These are phyloP conservation scores for Pyralis farinalis DNA, from an alignment of 2,888 invertebrate genomes.

Conservation along the genomic window DNA sequence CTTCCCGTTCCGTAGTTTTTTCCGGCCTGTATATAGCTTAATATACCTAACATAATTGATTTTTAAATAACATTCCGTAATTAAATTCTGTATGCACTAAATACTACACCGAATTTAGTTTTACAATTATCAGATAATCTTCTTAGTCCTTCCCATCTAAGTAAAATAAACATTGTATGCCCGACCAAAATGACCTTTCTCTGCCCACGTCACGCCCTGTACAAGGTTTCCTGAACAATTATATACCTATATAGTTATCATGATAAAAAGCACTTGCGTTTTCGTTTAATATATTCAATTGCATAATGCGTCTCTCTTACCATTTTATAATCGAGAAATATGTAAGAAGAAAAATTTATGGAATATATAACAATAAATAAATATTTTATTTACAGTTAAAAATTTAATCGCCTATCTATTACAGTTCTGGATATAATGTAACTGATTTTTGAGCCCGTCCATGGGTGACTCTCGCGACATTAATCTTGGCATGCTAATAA, in stretches of 20 bases:
- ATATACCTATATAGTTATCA: slow-evolving; percentile 50
- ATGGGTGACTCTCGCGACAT: neutral
- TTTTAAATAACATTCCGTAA: too few species aligned
- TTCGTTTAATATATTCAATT: slow-evolving; percentile 56
- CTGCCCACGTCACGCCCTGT: neutral
- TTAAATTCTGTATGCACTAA: too few species aligned
- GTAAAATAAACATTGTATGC: too few species aligned
- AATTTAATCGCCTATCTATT: slow-evolving; percentile 75
- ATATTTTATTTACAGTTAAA: slow-evolving; percentile 78
- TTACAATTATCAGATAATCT: too few species aligned
- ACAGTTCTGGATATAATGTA: slow-evolving; percentile 34
- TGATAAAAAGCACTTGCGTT: slow-evolving; percentile 70
- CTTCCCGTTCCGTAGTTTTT: too few species aligned
- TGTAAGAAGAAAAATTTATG: slow-evolving; percentile 73
- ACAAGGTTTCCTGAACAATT: slow-evolving; percentile 18
- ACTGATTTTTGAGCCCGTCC: slow-evolving; percentile 20
- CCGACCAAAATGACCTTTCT: neutral
- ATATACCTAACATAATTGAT: too few species aligned
- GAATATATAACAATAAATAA: slow-evolving; percentile 80
- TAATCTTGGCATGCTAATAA: neutral
- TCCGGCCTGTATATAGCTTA: too few species aligned
- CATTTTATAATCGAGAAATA: slow-evolving; percentile 75
- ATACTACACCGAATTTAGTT: too few species aligned
- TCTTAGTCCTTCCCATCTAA: too few species aligned
- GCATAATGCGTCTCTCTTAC: slow-evolving; percentile 69